Conservation (phyloP, 92 coral and sea anemone species). For the Zoanthus sansibaricus region DNA sequence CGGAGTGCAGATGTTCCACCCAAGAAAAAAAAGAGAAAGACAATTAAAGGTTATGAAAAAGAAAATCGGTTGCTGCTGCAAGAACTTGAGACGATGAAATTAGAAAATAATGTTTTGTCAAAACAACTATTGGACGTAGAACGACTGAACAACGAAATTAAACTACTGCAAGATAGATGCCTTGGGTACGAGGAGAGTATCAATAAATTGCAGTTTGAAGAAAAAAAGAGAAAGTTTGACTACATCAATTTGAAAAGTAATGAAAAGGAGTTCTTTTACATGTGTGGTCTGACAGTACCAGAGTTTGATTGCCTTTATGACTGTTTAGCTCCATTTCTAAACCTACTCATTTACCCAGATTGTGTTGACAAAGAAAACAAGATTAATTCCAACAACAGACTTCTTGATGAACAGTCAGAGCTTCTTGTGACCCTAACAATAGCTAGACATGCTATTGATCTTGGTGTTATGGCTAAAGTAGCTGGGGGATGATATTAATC, state of each 20-base stretch:
- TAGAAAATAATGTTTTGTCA: slow-evolving; percentile 55
- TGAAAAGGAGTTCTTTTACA: slow-evolving; percentile 51
- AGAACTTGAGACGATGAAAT: slow-evolving; percentile 52
- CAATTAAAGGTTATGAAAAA: slow-evolving; percentile 38
- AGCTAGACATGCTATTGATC: no score
- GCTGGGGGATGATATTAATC: no score
- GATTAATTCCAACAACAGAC: background rate
- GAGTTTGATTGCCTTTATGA: slow-evolving; percentile 60
- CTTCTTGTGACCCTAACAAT: background rate
- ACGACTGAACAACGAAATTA: slow-evolving; percentile 51
- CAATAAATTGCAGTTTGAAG: slow-evolving; percentile 6
- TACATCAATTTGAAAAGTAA: slow-evolving; percentile 44
- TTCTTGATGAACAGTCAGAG: slow-evolving; percentile 46
- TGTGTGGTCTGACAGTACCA: slow-evolving; percentile 51
- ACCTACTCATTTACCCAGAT: slow-evolving; percentile 56
- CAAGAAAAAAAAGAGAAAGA: slow-evolving; percentile 48
- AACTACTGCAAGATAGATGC: slow-evolving; percentile 47
- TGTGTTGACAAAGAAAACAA: slow-evolving; percentile 30
- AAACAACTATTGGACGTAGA: slow-evolving; percentile 40
- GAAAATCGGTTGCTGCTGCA: slow-evolving; percentile 42
- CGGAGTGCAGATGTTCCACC: slow-evolving; percentile 40
- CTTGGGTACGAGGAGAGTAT: slow-evolving; percentile 41
- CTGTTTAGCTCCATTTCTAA: slow-evolving; percentile 60
- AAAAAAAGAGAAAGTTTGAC: slow-evolving; percentile 17
- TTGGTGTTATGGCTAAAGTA: no score